phyloP scores from a whole-genome alignment of 2,888 invertebrate genomes.

The Cinara cedri region DNA sequence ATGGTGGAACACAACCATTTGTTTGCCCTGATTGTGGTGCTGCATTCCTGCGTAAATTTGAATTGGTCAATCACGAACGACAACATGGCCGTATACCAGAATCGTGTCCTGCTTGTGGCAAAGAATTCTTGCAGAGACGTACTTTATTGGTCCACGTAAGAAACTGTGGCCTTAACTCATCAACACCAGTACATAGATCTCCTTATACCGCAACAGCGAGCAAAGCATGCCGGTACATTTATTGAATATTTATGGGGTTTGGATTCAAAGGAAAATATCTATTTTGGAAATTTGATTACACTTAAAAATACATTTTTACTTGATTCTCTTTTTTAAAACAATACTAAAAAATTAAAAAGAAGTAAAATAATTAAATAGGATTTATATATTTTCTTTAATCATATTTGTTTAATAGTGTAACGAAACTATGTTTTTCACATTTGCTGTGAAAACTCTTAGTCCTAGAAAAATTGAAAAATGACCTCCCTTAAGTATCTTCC shows the following conservation, averaged over 20 bases:
- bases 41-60: slow-evolving; percentile 84
- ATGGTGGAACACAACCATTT: slow-evolving; percentile 95
- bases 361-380: too few species aligned
- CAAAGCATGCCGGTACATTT: slow-evolving; percentile 60
- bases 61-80: slow-evolving; percentile 82
- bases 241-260: background rate
- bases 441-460: too few species aligned
- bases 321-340: too few species aligned
- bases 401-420: too few species aligned
- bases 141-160: slow-evolving; percentile 75
- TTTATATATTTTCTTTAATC: too few species aligned
- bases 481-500: too few species aligned
- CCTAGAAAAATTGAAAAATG: too few species aligned
- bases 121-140: slow-evolving; percentile 84
- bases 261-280: too few species aligned
- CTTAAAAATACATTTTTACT: too few species aligned
- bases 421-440: too few species aligned
- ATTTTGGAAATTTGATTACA: too few species aligned
- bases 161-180: slow-evolving; percentile 60
- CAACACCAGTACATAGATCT: slow-evolving; percentile 57
- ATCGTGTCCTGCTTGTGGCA: slow-evolving; percentile 81
- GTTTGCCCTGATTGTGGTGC: slow-evolving; percentile 89
- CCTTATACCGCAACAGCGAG: slow-evolving; percentile 55
- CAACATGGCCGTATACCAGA: slow-evolving; percentile 82
- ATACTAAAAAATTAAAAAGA: too few species aligned